These are phyloP conservation scores for Cephalophus harveyi DNA, from an alignment of 2,113 vertebrate species.

Conservation along the genomic window DNA sequence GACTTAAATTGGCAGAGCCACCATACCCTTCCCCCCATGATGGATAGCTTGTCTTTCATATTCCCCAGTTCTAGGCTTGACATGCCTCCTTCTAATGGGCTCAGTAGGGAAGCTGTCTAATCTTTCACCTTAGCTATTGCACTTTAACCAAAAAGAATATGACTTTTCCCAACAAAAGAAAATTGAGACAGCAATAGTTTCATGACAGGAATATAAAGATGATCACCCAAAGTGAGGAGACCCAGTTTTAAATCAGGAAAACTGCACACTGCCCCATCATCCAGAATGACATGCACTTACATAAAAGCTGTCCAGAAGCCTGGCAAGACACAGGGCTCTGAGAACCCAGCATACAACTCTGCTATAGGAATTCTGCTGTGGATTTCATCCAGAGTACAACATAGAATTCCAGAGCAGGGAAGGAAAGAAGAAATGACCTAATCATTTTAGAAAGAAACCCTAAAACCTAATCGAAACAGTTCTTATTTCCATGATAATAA, in stretches of 20 bases:
- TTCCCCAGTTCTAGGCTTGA: neutral
- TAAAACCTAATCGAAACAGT: neutral
- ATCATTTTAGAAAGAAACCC: neutral
- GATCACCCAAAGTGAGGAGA: neutral
- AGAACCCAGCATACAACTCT: neutral
- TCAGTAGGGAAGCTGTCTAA: neutral
- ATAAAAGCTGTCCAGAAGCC: neutral
- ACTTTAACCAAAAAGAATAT: conserved; percentile 13
- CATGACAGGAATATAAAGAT: conserved; percentile 11
- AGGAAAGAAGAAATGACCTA: neutral
- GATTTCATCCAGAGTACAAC: neutral
- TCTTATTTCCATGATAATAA: conserved; percentile 4
- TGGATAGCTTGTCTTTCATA: neutral
- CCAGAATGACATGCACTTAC: neutral
- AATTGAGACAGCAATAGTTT: conserved; percentile 13
- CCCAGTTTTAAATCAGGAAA: neutral
- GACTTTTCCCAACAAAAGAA: conserved; percentile 40
- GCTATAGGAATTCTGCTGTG: neutral
- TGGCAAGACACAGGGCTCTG: too few species aligned
- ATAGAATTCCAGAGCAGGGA: neutral
- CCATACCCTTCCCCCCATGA: rapidly evolving
- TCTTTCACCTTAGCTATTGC: neutral
- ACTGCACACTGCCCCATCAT: neutral
- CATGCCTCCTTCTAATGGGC: neutral
- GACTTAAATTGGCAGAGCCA: neutral